These are phyloP conservation scores for Diploptera punctata DNA, from an alignment of 2,888 invertebrate genomes.

Conservation along the genomic window DNA sequence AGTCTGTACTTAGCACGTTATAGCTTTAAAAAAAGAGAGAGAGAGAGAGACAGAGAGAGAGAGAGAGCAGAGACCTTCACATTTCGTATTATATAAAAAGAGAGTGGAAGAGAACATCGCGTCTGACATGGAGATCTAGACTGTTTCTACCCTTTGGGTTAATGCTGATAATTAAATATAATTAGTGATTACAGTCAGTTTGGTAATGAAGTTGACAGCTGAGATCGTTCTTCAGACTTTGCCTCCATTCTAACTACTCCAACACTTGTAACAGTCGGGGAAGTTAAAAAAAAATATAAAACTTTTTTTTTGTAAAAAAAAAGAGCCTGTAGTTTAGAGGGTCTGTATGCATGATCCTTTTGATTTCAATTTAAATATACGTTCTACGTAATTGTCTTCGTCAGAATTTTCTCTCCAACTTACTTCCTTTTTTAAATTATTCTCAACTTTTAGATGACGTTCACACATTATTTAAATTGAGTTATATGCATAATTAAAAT, in stretches of 20 bases:
- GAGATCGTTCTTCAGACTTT: background rate
- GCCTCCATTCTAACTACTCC: background rate
- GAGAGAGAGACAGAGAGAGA: too few relatives aligned
- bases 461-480: too few relatives aligned
- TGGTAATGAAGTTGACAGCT: slow-evolving; percentile 28
- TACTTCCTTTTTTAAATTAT: too few relatives aligned
- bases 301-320: too few relatives aligned
- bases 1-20: background rate
- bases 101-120: background rate
- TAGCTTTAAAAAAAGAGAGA: background rate
- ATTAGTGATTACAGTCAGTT: slow-evolving; percentile 22
- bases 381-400: too few relatives aligned
- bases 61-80: too few relatives aligned
- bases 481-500: too few relatives aligned
- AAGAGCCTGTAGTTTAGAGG: too few relatives aligned
- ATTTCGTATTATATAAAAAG: background rate
- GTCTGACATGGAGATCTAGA: slow-evolving; percentile 1
- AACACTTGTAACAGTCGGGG: slow-evolving; percentile 3
- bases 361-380: too few relatives aligned
- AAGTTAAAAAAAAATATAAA: background rate
- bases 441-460: too few relatives aligned
- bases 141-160: slow-evolving; percentile 25
- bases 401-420: too few relatives aligned
- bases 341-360: too few relatives aligned
- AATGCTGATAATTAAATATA: slow-evolving; percentile 31